phyloP scores from a whole-genome alignment of 2,888 invertebrate genomes.

The Gortyna flavago region DNA sequence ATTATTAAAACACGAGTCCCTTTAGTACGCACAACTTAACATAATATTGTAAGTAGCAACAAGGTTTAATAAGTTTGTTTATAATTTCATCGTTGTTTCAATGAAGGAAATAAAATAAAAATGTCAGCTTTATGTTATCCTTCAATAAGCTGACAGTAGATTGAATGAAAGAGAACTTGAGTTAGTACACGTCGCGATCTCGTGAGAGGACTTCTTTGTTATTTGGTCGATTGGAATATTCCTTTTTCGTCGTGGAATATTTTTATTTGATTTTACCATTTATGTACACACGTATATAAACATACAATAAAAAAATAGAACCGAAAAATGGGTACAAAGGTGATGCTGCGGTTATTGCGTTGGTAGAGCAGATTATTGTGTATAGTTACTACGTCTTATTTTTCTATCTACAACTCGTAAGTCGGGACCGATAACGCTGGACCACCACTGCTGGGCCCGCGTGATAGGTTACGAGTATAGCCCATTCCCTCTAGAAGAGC shows the following conservation, averaged over 20 bases:
- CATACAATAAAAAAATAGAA: no score
- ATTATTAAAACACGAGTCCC: no score
- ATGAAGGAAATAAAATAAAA: slow-evolving; percentile 19
- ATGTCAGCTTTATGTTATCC: slow-evolving; percentile 23
- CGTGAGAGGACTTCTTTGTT: neutral
- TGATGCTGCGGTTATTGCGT: no score
- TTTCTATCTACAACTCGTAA: neutral
- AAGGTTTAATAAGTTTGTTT: slow-evolving; percentile 1
- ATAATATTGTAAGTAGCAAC: slow-evolving; percentile 12
- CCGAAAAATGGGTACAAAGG: no score
- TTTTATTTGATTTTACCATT: neutral
- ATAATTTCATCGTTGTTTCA: slow-evolving; percentile 4
- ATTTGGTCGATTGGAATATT: neutral
- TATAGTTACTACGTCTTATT: neutral
- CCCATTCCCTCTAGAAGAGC: neutral
- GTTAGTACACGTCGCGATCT: slow-evolving; percentile 9
- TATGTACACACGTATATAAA: no score
- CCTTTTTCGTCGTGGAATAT: neutral
- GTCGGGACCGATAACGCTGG: neutral
- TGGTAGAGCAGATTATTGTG: neutral
- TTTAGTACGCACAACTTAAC: neutral
- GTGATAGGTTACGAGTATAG: neutral
- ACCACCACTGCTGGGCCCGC: neutral
- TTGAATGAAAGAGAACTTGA: slow-evolving; percentile 28
- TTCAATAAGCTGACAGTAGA: slow-evolving; percentile 39